phyloP scores from a whole-genome alignment of 2,113 vertebrate genomes.

The Psilopsiagon aurifrons region DNA sequence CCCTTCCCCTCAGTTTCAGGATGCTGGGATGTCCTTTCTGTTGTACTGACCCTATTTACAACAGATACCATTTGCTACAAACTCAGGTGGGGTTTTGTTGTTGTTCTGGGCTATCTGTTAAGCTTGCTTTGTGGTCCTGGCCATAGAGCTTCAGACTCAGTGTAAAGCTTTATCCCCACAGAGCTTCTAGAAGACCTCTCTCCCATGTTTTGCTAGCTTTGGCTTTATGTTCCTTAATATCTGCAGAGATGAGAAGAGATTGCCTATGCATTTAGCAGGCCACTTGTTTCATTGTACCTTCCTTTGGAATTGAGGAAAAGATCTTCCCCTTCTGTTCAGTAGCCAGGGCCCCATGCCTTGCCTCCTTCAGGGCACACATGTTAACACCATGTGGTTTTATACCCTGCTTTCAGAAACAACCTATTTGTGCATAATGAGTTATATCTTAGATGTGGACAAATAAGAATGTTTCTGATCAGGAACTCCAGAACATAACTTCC shows the following conservation, averaged over 20 bases:
- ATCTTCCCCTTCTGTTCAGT: not conserved
- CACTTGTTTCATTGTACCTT: not conserved
- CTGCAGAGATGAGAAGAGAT: not conserved
- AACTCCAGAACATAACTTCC: not conserved
- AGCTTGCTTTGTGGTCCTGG: not conserved
- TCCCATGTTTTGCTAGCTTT: not conserved
- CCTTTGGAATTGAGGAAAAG: not conserved
- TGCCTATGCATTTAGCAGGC: not conserved
- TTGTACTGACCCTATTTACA: slow-evolving; percentile 1
- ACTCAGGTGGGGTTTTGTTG: not conserved
- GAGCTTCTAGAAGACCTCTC: not conserved
- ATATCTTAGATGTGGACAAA: not conserved
- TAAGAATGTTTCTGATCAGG: not conserved
- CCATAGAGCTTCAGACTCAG: not conserved
- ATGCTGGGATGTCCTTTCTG: not conserved
- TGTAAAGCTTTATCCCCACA: not conserved
- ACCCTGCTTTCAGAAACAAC: not conserved
- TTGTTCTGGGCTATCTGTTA: not conserved
- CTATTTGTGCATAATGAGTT: not conserved
- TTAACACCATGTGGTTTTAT: not conserved
- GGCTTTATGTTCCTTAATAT: not conserved
- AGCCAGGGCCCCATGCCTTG: not conserved
- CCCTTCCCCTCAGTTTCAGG: not conserved
- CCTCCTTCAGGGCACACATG: not conserved
- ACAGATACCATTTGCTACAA: not conserved